phyloP scores from a whole-genome alignment of 2,797 vertebrate species.

The Sebastolobus alascanus region DNA sequence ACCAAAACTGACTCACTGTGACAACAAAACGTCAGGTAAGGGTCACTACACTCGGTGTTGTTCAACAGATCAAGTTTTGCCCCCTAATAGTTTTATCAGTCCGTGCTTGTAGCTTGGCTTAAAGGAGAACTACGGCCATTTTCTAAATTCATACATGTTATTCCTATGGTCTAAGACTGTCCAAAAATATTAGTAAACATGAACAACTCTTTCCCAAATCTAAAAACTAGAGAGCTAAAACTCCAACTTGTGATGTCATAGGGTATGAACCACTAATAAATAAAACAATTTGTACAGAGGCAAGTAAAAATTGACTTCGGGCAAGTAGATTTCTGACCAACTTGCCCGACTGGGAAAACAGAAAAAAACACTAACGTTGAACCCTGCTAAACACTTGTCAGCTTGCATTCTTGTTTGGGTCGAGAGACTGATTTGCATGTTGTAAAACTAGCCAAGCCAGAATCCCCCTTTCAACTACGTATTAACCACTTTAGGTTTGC shows the following conservation, averaged over 20 bases:
- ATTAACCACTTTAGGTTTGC: too few species aligned
- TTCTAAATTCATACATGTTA: too few species aligned
- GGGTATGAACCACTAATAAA: too few species aligned
- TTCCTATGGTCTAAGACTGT: too few species aligned
- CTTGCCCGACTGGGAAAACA: too few species aligned
- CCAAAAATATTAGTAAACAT: too few species aligned
- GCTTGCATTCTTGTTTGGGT: not conserved
- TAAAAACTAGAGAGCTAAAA: too few species aligned
- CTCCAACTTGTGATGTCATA: fast-evolving
- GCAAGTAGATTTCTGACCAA: too few species aligned
- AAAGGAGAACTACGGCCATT: too few species aligned
- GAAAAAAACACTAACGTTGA: too few species aligned
- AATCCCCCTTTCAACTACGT: not conserved
- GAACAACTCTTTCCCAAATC: fast-evolving
- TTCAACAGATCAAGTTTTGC: not conserved
- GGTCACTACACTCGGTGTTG: not conserved
- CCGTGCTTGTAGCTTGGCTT: not conserved
- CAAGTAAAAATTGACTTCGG: too few species aligned
- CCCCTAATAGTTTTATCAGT: not conserved
- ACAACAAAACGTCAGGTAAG: not conserved
- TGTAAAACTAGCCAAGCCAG: not conserved
- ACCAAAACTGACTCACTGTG: not conserved
- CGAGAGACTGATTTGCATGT: not conserved
- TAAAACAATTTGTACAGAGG: too few species aligned
- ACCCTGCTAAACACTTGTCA: not conserved